Base-by-base conservation (phyloP, 2,797 vertebrate species). In the Rhynchonycteris naso region DNA sequence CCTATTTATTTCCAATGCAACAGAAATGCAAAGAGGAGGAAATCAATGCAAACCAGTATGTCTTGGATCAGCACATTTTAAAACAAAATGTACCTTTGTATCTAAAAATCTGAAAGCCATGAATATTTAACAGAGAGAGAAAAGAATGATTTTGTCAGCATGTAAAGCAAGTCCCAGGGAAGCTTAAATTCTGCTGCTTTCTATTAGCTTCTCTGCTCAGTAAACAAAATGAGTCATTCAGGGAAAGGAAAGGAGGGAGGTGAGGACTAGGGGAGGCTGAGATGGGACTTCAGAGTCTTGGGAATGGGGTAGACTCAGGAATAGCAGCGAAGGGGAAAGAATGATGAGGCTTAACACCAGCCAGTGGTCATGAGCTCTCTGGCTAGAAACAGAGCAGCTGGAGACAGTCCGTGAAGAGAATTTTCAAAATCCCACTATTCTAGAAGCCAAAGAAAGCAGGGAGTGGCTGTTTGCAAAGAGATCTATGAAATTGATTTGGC, bases 71-170 rank as follows among this genome's bases (percentile, higher is more conserved):
- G 97, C 96, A 97, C 97, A 97, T 98, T 98, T 98, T 97, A 97
- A 97, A 98, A 98, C 97, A 98, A 98, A 98, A 98, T 98, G 98
- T 98, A 98, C 98, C 97, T 98, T 98, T 98, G 98, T 98, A 98
- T 98, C 98, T 98, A 97, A 98, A 98, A 98, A 98, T 97, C 96
- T 14, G 95, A 98, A 95, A 81, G 94, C 74, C 96, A 98, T 98
- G 98, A 98, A 98, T 98, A 98, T 98, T 98, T 98, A 98, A 98
- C 50, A 95, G 93, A 84, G 96, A 94, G 96, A 98, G 97, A 97
- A 97, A 98, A 98, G 97, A 98, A 98, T 98, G 98, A 98, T 98
- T 98, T 98, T 98, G 97, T 98, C 98, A 98, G 98, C 71, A 91
- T 96, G 97, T 98, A 98, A 97, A 98, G 97, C 98, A 98, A 96